Conservation (phyloP, 2,113 vertebrate genomes). For the Leptobrachium leishanense region DNA sequence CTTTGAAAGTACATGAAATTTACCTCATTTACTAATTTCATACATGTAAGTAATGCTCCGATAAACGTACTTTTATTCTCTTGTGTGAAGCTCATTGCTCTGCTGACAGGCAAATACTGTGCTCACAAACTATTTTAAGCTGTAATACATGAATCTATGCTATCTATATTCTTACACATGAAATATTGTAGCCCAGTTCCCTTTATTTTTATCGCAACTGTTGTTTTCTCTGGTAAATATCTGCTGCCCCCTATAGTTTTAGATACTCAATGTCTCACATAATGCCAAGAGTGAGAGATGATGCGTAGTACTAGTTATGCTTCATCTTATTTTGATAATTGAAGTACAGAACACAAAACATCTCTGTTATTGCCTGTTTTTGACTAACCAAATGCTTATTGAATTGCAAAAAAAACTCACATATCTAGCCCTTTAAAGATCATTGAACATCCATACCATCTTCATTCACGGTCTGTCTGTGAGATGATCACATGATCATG, state of each 20-base stretch:
- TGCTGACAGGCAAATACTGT: too few relatives aligned
- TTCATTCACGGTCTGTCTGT: too few relatives aligned
- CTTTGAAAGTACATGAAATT: not conserved
- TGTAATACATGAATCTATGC: not conserved
- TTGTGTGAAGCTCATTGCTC: too few relatives aligned
- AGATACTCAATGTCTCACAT: slow-evolving; percentile 38
- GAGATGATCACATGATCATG: too few relatives aligned
- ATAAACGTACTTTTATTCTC: too few relatives aligned
- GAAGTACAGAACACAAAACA: not conserved
- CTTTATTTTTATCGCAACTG: slow-evolving; percentile 8
- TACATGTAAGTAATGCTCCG: not conserved
- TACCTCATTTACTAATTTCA: not conserved
- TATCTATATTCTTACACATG: not conserved
- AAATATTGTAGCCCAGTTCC: not conserved
- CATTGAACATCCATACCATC: too few relatives aligned
- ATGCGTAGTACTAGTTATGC: too few relatives aligned
- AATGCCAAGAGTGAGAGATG: too few relatives aligned
- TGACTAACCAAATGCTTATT: not conserved
- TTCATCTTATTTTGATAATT: not conserved
- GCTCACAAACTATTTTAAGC: too few relatives aligned
- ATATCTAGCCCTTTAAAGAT: too few relatives aligned
- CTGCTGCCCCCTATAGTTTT: slow-evolving; percentile 79
- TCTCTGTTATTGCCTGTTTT: not conserved
- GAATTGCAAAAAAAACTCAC: too few relatives aligned
- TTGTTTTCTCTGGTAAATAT: slow-evolving; percentile 60